Conservation (phyloP, 2,797 vertebrate species). For the Etheostoma perlongum region DNA sequence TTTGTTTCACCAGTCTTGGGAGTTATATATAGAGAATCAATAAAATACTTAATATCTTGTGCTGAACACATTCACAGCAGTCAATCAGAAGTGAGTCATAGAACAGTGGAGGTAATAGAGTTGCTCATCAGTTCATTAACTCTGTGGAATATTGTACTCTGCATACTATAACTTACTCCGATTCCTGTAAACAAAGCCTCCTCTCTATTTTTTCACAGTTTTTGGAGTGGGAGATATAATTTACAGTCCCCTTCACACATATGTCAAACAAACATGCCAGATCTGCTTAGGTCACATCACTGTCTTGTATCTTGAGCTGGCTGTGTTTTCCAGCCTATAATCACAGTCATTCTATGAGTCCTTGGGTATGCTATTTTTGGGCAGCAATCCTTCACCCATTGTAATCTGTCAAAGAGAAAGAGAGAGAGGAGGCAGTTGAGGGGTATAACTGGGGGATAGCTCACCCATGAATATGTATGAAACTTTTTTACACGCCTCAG, state of each 20-base stretch:
- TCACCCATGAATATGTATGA: slow-evolving; percentile 57
- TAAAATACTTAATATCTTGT: not conserved
- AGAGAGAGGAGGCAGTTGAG: slow-evolving; percentile 42
- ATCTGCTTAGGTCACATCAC: slow-evolving; percentile 33
- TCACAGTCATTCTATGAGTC: slow-evolving; percentile 46
- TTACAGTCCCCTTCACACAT: slow-evolving; percentile 22
- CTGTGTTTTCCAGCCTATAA: slow-evolving; percentile 33
- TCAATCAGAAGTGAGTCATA: slow-evolving; percentile 11
- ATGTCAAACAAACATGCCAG: slow-evolving; percentile 42
- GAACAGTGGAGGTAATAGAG: slow-evolving; percentile 9
- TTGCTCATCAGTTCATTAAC: slow-evolving; percentile 18
- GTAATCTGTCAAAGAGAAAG: slow-evolving; percentile 57
- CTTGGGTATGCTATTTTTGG: slow-evolving; percentile 42
- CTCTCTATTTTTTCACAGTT: slow-evolving; percentile 8
- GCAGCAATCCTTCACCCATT: slow-evolving; percentile 55
- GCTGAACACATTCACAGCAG: slow-evolving; percentile 3
- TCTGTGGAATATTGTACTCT: slow-evolving; percentile 26
- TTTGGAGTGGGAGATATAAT: slow-evolving; percentile 18
- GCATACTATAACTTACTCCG: not conserved
- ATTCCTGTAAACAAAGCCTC: slow-evolving; percentile 8
- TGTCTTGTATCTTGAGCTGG: slow-evolving; percentile 35
- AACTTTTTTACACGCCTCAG: slow-evolving; percentile 44
- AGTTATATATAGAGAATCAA: slow-evolving; percentile 4
- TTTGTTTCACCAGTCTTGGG: not conserved
- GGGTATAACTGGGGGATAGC: slow-evolving; percentile 48